These are phyloP conservation scores for Zaprionus capensis DNA, from an alignment of 1,140 invertebrate genomes.

Conservation along the genomic window DNA sequence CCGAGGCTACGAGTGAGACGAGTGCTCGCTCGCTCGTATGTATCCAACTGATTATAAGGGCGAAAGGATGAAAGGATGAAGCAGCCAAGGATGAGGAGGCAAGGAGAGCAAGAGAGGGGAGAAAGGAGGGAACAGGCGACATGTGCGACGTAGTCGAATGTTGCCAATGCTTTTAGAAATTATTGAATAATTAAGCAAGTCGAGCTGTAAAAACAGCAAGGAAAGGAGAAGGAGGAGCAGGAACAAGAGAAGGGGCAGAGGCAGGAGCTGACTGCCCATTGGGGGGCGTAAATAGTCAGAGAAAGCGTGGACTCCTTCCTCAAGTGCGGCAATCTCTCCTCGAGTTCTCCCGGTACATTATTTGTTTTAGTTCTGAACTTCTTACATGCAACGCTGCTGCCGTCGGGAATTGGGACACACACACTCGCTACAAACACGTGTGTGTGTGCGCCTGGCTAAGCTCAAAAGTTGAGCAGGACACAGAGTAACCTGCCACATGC, in stretches of 20 bases:
- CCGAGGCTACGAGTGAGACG: neutral
- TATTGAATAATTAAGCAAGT: constrained; percentile 79
- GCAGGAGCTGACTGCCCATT: constrained; percentile 2
- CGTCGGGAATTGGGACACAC: constrained; percentile 62
- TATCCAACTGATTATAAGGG: constrained; percentile 71
- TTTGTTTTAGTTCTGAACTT: constrained; percentile 78
- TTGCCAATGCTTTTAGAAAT: constrained; percentile 82
- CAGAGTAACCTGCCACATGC: neutral
- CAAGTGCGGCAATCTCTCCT: neutral
- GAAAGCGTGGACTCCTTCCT: neutral
- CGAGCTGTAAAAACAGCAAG: constrained; percentile 20
- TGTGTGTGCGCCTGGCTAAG: constrained; percentile 58
- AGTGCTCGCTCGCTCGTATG: constrained; percentile 44
- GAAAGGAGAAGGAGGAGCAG: neutral
- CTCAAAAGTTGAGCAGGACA: constrained; percentile 60
- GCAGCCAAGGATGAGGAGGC: neutral
- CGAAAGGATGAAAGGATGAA: constrained; percentile 79
- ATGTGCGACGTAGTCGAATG: constrained; percentile 43
- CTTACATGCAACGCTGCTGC: constrained; percentile 60
- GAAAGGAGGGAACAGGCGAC: constrained; percentile 24
- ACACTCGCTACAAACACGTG: constrained; percentile 17
- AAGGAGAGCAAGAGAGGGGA: neutral
- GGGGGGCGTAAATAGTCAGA: constrained; percentile 47
- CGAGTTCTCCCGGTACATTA: constrained; percentile 26
- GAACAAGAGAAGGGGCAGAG: neutral